Evolutionary conservation across 2,888 invertebrate genomes (phyloP).

Genomic region (Hemaris fuciformis): DNA sequence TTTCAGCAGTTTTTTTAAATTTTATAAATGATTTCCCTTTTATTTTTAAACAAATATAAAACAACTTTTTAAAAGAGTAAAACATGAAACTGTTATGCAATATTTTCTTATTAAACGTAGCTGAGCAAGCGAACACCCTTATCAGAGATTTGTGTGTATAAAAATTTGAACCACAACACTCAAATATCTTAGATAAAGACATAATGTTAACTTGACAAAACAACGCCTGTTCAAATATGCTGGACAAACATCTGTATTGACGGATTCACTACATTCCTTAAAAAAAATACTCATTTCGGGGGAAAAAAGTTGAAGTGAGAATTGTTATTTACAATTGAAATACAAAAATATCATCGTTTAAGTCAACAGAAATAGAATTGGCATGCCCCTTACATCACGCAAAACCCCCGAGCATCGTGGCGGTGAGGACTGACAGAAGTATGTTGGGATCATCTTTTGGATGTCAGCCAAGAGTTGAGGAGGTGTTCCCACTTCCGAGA

Average conservation of each 20-base stretch:
- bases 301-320: neutral
- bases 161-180: neutral
- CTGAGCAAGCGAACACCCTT: neutral
- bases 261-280: neutral
- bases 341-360: conserved; percentile 20
- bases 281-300: neutral
- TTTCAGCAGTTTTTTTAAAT: too few species aligned
- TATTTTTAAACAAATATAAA: neutral
- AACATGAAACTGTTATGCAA: too few species aligned
- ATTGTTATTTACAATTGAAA: conserved; percentile 2
- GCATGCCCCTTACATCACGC: conserved; percentile 46
- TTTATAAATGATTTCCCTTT: neutral
- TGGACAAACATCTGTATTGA: neutral
- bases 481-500: conserved; percentile 69
- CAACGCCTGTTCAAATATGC: neutral
- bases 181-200: neutral
- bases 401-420: conserved; percentile 35
- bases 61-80: neutral
- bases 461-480: conserved; percentile 48
- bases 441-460: conserved; percentile 53
- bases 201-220: neutral
- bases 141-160: too few species aligned
- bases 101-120: neutral
- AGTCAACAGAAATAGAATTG: conserved; percentile 32
- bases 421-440: conserved; percentile 30